phyloP scores from a whole-genome alignment of 2,113 vertebrate species.

The Chionodraco myersi region DNA sequence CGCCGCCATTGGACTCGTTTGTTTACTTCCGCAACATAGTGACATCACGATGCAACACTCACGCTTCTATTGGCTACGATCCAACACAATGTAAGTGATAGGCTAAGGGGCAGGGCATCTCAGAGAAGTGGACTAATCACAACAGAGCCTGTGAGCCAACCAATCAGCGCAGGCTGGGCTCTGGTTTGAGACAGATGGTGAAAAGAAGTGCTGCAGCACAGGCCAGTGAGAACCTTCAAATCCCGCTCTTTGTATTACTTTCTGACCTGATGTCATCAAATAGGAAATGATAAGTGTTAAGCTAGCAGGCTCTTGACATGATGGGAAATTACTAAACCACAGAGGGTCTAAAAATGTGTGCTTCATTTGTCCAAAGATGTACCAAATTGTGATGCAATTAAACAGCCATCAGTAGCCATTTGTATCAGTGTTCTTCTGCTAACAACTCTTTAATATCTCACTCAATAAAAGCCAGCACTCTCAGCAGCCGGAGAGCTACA shows the following conservation, averaged over 20 bases:
- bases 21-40: too few species aligned
- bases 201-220: too few species aligned
- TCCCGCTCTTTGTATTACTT: not conserved
- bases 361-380: conserved; percentile 37
- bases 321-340: conserved; percentile 9
- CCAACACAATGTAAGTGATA: too few species aligned
- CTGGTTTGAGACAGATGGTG: too few species aligned
- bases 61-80: too few species aligned
- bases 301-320: not conserved
- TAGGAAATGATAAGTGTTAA: not conserved
- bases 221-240: not conserved
- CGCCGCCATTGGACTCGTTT: too few species aligned
- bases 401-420: conserved; percentile 59
- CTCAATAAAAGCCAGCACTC: conserved; percentile 73
- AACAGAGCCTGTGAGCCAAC: too few species aligned
- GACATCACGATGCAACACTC: too few species aligned
- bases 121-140: too few species aligned
- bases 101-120: too few species aligned
- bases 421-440: conserved; percentile 65
- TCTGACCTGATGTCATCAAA: not conserved
- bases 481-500: conserved; percentile 58
- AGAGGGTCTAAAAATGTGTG: not conserved
- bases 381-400: conserved; percentile 62
- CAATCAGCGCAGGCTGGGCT: too few species aligned
- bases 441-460: conserved; percentile 76